phyloP scores from a whole-genome alignment of 2,797 vertebrate genomes.

The Ctenochaetus hawaiiensis region DNA sequence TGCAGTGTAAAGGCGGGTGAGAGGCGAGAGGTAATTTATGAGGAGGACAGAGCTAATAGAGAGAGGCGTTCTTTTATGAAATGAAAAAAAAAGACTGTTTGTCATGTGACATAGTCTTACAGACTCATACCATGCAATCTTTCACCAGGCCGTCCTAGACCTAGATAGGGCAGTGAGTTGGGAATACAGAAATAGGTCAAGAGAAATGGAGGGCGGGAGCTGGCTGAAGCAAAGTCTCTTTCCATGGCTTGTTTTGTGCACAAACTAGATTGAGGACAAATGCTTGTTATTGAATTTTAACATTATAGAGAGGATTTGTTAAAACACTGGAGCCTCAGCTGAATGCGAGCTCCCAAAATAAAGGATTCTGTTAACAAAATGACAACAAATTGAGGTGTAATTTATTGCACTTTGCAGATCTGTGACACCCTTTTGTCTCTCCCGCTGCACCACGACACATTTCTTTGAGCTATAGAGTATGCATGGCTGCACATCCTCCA shows the following conservation, averaged over 20 bases:
- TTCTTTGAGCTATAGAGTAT: constrained; percentile 58
- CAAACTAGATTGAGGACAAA: not conserved
- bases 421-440: constrained; percentile 25
- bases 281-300: not conserved
- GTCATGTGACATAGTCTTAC: constrained; percentile 5
- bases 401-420: constrained; percentile 3
- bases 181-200: constrained; percentile 80
- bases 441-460: constrained; percentile 47
- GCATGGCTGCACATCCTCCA: constrained; percentile 71
- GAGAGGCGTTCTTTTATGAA: not conserved
- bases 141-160: constrained; percentile 67
- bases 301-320: not conserved
- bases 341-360: not conserved
- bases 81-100: not conserved
- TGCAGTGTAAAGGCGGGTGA: constrained; percentile 8
- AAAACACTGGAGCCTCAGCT: not conserved
- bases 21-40: not conserved
- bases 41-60: constrained; percentile 19
- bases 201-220: constrained; percentile 63
- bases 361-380: not conserved
- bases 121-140: constrained; percentile 26
- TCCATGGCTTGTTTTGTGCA: constrained; percentile 30
- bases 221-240: constrained; percentile 46
- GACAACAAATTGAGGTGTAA: not conserved
- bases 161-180: constrained; percentile 72